Conservation (phyloP, 2,797 vertebrate species). For the Notoglanidium macrostoma region DNA sequence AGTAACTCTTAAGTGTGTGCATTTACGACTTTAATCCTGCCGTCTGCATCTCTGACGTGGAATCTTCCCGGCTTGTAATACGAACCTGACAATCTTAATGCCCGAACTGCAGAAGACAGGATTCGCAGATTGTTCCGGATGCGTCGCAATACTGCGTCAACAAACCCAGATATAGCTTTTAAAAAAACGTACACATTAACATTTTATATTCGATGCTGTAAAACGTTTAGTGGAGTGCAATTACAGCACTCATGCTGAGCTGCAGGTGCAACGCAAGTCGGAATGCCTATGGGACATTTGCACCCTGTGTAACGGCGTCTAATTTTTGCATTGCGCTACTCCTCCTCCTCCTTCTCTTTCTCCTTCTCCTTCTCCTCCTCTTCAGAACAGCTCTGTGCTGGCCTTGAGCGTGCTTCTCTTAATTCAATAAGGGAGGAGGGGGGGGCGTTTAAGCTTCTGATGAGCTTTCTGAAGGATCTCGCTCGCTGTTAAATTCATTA, state of each 20-base stretch:
- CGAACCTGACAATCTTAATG: background rate
- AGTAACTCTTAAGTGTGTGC: background rate
- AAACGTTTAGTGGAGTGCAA: constrained; percentile 48
- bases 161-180: background rate
- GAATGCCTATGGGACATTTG: constrained; percentile 58
- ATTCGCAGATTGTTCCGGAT: background rate
- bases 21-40: constrained; percentile 59
- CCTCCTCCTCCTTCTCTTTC: constrained; percentile 27
- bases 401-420: constrained; percentile 79
- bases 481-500: constrained; percentile 82
- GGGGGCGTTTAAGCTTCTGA: constrained; percentile 79
- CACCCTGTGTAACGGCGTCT: constrained; percentile 54
- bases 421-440: constrained; percentile 74
- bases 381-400: constrained; percentile 64
- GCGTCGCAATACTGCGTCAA: no score
- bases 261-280: constrained; percentile 59
- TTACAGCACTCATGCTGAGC: constrained; percentile 57
- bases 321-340: constrained; percentile 31
- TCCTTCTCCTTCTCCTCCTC: constrained; percentile 16
- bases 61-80: background rate
- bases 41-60: constrained; percentile 56
- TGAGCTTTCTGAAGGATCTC: constrained; percentile 80
- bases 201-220: constrained; percentile 46
- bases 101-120: background rate
- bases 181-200: constrained; percentile 54